phyloP scores from a whole-genome alignment of 2,797 vertebrate genomes.

The Sebastes iracundus region DNA sequence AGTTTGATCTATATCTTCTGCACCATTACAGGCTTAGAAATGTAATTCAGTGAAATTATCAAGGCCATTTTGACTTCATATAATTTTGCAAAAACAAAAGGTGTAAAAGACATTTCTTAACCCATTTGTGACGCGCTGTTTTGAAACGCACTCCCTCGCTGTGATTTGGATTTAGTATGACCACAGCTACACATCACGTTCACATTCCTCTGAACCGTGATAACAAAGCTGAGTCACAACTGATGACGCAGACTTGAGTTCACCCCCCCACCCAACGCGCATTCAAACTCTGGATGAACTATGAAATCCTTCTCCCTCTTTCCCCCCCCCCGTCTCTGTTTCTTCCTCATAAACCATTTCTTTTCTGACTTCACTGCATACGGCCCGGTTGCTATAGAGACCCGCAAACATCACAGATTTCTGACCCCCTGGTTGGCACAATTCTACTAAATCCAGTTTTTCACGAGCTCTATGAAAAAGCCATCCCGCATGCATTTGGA shows the following conservation, averaged over 20 bases:
- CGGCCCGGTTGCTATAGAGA: conserved; percentile 55
- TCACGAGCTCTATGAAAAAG: conserved; percentile 53
- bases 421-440: conserved; percentile 57
- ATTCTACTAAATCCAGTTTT: conserved; percentile 62
- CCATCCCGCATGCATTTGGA: conserved; percentile 18
- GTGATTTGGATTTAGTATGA: conserved; percentile 13
- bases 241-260: conserved; percentile 35
- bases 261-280: neutral
- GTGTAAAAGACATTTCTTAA: neutral
- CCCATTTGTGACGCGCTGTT: neutral
- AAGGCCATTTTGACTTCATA: conserved; percentile 5
- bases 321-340: neutral
- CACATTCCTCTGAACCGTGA: conserved; percentile 14
- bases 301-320: conserved; percentile 19
- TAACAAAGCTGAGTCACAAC: conserved; percentile 51
- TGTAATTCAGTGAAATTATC: conserved; percentile 10
- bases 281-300: conserved; percentile 58
- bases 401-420: conserved; percentile 58
- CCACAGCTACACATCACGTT: conserved; percentile 21
- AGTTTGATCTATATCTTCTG: neutral
- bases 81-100: neutral
- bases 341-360: conserved; percentile 35
- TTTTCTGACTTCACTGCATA: conserved; percentile 45
- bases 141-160: neutral
- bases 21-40: neutral